These are phyloP conservation scores for Sphaeramia orbicularis DNA, from an alignment of 2,797 vertebrate genomes.

Conservation along the genomic window DNA sequence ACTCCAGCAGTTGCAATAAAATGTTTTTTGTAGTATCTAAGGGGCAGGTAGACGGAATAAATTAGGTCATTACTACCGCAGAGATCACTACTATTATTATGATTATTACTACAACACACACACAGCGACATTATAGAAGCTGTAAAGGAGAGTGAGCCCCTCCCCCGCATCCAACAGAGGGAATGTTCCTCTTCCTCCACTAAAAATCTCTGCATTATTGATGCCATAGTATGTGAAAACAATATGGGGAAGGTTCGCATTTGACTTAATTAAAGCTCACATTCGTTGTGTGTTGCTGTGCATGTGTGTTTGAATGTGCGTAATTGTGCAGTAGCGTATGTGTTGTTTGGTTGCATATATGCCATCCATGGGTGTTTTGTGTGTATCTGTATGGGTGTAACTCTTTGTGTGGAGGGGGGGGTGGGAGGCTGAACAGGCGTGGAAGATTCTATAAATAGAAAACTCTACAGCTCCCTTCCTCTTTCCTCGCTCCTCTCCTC, in stretches of 20 bases:
- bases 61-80: no score
- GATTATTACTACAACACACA: neutral
- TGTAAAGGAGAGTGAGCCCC: conserved; percentile 23
- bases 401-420: conserved; percentile 67
- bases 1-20: neutral
- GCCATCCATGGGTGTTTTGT: conserved; percentile 61
- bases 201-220: conserved; percentile 61
- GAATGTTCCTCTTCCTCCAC: conserved; percentile 45
- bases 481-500: conserved; percentile 18
- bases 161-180: conserved; percentile 31
- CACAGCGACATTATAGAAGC: conserved; percentile 20
- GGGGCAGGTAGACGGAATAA: neutral
- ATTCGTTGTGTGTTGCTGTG: conserved; percentile 8
- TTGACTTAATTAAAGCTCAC: conserved; percentile 13
- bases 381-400: conserved; percentile 64
- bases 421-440: conserved; percentile 71
- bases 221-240: conserved; percentile 36
- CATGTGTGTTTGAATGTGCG: conserved; percentile 10
- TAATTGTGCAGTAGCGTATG: conserved; percentile 9
- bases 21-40: neutral
- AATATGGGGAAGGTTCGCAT: conserved; percentile 14
- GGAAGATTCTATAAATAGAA: conserved; percentile 83
- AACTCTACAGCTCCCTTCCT: conserved; percentile 70
- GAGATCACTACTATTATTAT: neutral
- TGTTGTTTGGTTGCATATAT: conserved; percentile 30